Evolutionary conservation across 2,113 vertebrate species (phyloP), one percentile per base, ranked within the genome.

Genomic region (Dipodomys merriami): DNA sequence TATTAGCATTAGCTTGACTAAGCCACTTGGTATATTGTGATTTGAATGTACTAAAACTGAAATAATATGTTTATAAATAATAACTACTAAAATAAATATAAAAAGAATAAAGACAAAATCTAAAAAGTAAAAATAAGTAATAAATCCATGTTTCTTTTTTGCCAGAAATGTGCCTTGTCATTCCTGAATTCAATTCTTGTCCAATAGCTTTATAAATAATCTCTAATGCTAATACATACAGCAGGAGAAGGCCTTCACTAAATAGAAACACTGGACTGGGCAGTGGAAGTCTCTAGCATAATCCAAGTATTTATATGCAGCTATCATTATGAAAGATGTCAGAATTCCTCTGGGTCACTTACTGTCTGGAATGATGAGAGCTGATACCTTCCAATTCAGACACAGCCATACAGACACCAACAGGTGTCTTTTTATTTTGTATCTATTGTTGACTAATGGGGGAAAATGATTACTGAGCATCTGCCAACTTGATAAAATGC

Each of bases 401-500:
- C 92, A 77, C 83, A 96, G 44, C 87, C 80, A 44, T 93, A 91
- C 96, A 83, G 82, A 77, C 90, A 96, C 83, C 93, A 97, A 96
- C 57, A 97, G 94, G 86, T 96, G 33, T 92, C 69, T 69, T 95
- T 97, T 96, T 81, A 88, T 95, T 97, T 94, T 91, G 49, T 90
- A 94, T 83, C 86, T 92, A 29, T 89, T 96, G 33, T 94, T 96
- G 93, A 67, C 89, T 97, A 96, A 97, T 90, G 87, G 91, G 53
- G 90, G 91, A 97, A 97, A 97, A 96, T 92, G 1, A 96, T 97
- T 96, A 95, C n/a, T 96, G 94, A 96, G 91, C 13, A 96, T 85
- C 83, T 96, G 95, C 68, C 97, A 97, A 97, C 80, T 92, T 96
- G 96, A 97, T 72, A 96, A 98, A 97, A 97, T 78, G 87, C 88